A percentile compares a stretch with the other conserved stretches of the same genome.
Evolutionary conservation across 1,140 invertebrate species (phyloP).

Genomic region (Battus philenor): DNA sequence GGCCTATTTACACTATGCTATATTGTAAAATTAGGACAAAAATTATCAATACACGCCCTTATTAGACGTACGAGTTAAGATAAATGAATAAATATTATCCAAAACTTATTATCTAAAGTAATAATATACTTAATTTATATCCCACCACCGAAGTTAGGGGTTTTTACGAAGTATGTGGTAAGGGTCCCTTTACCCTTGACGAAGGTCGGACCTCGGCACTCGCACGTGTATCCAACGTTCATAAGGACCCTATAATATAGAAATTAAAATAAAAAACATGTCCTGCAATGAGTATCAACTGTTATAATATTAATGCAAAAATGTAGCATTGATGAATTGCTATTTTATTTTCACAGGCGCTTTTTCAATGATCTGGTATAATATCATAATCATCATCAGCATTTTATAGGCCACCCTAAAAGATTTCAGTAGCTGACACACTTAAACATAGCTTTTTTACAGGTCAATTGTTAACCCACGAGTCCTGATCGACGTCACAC

Average conservation of each 20-base stretch:
- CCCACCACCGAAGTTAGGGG: slow-evolving; percentile 67
- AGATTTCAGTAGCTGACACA: background rate
- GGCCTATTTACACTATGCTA: too few relatives aligned
- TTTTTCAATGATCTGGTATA: background rate
- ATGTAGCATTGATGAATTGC: background rate
- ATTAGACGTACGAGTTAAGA: too few relatives aligned
- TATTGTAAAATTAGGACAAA: too few relatives aligned
- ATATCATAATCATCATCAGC: background rate
- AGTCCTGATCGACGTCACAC: too few relatives aligned
- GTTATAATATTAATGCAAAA: background rate
- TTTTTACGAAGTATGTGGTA: slow-evolving; percentile 94
- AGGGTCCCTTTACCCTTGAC: slow-evolving; percentile 97
- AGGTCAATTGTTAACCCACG: too few relatives aligned
- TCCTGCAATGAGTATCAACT: background rate
- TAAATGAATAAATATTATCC: too few relatives aligned
- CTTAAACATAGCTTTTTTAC: too few relatives aligned
- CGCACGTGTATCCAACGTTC: slow-evolving; percentile 88
- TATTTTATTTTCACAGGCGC: background rate
- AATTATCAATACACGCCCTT: too few relatives aligned
- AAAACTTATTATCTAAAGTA: too few relatives aligned
- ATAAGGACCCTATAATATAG: slow-evolving; percentile 80
- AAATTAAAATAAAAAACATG: too few relatives aligned
- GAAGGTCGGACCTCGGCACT: slow-evolving; percentile 90
- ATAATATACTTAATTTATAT: slow-evolving; percentile 26
- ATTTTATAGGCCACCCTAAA: background rate